Evolutionary conservation across 2,888 invertebrate species (phyloP).

Genomic region (Acleris cristana): DNA sequence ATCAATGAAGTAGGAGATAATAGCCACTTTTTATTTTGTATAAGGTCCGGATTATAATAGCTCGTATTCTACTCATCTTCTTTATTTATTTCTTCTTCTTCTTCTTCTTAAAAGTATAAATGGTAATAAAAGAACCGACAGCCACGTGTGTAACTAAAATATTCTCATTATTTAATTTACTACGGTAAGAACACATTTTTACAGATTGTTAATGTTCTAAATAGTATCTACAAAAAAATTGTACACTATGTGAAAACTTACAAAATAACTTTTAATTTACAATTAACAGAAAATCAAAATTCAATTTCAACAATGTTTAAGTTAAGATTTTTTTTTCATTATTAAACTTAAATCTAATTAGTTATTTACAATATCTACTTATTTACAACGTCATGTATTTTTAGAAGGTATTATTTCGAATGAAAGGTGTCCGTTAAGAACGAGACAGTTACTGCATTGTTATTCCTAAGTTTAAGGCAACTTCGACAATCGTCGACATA

Average conservation of each 20-base stretch:
- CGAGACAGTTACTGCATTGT: constrained; percentile 55
- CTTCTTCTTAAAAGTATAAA: not conserved
- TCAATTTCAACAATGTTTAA: constrained; percentile 81
- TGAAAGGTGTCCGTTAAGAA: constrained; percentile 40
- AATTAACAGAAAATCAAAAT: constrained; percentile 79
- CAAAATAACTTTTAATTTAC: constrained; percentile 76
- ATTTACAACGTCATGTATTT: constrained; percentile 71
- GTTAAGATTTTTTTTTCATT: constrained; percentile 70
- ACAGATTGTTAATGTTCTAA: constrained; percentile 83
- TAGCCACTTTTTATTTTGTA: too few relatives aligned
- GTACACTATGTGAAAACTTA: constrained; percentile 83
- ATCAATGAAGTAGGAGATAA: too few relatives aligned
- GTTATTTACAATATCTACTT: constrained; percentile 70
- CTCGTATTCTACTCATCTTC: too few relatives aligned
- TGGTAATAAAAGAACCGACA: constrained; percentile 63
- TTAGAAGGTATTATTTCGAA: constrained; percentile 64
- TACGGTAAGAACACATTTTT: constrained; percentile 84
- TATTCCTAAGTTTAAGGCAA: constrained; percentile 55
- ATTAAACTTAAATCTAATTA: constrained; percentile 65
- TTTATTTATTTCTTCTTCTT: too few relatives aligned
- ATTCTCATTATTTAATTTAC: constrained; percentile 85
- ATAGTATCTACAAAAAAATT: constrained; percentile 80
- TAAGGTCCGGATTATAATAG: too few relatives aligned
- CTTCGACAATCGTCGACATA: constrained; percentile 57
- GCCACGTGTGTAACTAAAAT: constrained; percentile 80